Conservation (phyloP, 2,888 invertebrate genomes). For the Ennomos erosarius region DNA sequence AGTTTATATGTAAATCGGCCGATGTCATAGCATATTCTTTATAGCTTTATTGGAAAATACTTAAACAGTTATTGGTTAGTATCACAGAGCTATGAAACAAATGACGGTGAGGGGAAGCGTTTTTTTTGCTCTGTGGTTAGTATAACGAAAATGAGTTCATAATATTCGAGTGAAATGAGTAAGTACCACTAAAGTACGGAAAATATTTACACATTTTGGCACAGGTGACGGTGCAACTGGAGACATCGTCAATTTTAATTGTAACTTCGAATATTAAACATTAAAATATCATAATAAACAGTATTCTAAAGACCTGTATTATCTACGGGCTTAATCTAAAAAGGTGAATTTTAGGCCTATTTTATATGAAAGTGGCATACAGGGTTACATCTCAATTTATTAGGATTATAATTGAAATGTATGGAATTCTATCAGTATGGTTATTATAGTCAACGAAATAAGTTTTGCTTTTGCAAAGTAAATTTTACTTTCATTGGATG, state of each 20-base stretch:
- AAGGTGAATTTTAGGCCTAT: constrained; percentile 76
- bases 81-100: too few relatives aligned
- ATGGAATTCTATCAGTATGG: neutral
- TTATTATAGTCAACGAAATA: constrained; percentile 2
- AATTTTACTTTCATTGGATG: too few relatives aligned
- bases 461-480: neutral
- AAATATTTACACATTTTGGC: constrained; percentile 81
- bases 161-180: neutral
- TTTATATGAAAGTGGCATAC: constrained; percentile 48
- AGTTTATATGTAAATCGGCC: too few relatives aligned
- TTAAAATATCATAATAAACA: constrained; percentile 65
- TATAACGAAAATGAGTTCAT: neutral
- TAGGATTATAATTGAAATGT: constrained; percentile 3
- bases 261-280: constrained; percentile 56
- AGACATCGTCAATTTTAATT: constrained; percentile 61
- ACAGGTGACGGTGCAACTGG: constrained; percentile 71
- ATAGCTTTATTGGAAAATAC: neutral
- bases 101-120: too few relatives aligned
- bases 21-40: too few relatives aligned
- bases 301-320: constrained; percentile 73
- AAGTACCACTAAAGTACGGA: constrained; percentile 45
- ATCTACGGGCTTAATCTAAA: constrained; percentile 78
- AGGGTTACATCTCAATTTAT: constrained; percentile 3
- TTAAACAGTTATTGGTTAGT: neutral
- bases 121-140: too few relatives aligned